These are phyloP conservation scores for Gasteruption jaculator DNA, from an alignment of 2,888 invertebrate genomes.

Conservation along the genomic window DNA sequence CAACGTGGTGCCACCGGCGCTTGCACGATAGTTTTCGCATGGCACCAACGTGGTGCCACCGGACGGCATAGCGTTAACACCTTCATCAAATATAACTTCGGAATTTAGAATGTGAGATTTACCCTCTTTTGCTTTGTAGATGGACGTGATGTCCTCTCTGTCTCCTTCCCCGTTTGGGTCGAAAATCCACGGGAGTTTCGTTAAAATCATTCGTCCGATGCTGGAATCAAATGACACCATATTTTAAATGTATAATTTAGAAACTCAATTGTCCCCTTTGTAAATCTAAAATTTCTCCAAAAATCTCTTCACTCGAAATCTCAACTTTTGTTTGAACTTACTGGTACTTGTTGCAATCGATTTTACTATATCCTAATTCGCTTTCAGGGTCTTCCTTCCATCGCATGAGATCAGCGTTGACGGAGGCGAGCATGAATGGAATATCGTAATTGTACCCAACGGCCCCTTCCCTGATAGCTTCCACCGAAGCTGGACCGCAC, in stretches of 20 bases:
- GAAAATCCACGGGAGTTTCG: slow-evolving; percentile 69
- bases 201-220: slow-evolving; percentile 70
- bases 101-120: too few species aligned
- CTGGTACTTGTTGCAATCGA: slow-evolving; percentile 72
- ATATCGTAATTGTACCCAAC: slow-evolving; percentile 73
- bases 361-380: slow-evolving; percentile 64
- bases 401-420: slow-evolving; percentile 77
- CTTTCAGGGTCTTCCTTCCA: slow-evolving; percentile 68
- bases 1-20: too few species aligned
- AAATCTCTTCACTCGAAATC: too few species aligned
- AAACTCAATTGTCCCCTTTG: too few species aligned
- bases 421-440: slow-evolving; percentile 74
- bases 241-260: too few species aligned
- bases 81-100: too few species aligned
- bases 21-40: too few species aligned
- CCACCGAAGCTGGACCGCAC: slow-evolving; percentile 76
- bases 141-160: slow-evolving; percentile 63
- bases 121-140: slow-evolving; percentile 71
- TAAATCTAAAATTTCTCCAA: too few species aligned
- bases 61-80: too few species aligned
- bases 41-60: too few species aligned
- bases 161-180: slow-evolving; percentile 71
- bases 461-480: slow-evolving; percentile 72
- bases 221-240: slow-evolving; percentile 51
- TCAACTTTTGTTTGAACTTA: too few species aligned